Conservation (phyloP, 2,888 invertebrate species). For the Drosophila kokeensis region DNA sequence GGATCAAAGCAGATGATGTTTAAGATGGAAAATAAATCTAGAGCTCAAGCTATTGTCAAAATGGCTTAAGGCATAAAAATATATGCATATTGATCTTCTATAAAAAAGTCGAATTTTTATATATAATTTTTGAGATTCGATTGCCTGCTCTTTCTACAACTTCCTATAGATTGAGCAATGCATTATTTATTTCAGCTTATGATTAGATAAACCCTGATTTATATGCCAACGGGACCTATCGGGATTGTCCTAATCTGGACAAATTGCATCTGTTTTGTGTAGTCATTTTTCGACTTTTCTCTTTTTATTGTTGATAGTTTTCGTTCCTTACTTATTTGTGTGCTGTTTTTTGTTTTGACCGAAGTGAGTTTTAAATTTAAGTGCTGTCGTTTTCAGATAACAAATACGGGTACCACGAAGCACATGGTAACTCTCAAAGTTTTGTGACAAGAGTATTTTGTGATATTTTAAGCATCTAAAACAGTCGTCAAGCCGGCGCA, state of each 20-base stretch:
- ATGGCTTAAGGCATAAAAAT: no score
- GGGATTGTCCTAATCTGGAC: slow-evolving; percentile 19
- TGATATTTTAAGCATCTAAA: slow-evolving; percentile 41
- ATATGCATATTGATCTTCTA: no score
- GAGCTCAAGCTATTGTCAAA: not conserved
- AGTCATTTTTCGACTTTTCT: slow-evolving; percentile 16
- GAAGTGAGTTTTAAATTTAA: slow-evolving; percentile 25
- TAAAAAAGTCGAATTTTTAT: not conserved
- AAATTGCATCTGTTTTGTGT: slow-evolving; percentile 49
- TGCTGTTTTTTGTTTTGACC: slow-evolving; percentile 13
- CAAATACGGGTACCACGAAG: slow-evolving; percentile 8
- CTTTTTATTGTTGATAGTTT: slow-evolving; percentile 4
- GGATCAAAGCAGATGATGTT: not conserved
- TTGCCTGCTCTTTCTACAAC: not conserved
- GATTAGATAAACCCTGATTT: not conserved
- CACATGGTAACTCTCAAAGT: slow-evolving; percentile 51
- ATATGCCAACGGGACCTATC: slow-evolving; percentile 11
- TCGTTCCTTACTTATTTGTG: not conserved
- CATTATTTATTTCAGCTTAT: not conserved
- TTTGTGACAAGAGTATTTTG: slow-evolving; percentile 43
- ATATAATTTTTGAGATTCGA: not conserved
- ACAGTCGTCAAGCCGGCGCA: slow-evolving; percentile 13
- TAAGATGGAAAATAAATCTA: not conserved
- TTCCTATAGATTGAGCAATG: not conserved
- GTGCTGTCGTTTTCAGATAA: slow-evolving; percentile 38